These are phyloP conservation scores for Theonella swinhoei DNA, from an alignment of 37 sponge, comb jelly and placozoan species.

Conservation along the genomic window DNA sequence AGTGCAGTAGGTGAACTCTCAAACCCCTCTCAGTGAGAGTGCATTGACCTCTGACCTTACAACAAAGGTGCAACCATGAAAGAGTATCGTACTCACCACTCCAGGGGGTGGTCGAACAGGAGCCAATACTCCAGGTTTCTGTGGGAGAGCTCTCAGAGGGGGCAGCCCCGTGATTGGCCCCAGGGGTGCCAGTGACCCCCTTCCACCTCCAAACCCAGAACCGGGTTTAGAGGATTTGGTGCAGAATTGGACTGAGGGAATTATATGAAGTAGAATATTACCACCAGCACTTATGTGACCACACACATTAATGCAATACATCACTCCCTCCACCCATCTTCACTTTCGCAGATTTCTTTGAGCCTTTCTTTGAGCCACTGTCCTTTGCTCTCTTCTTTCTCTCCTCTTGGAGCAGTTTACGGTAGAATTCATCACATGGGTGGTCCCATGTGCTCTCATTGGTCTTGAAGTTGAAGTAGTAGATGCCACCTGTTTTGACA, in stretches of 20 bases:
- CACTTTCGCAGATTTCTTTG: constrained; percentile 7
- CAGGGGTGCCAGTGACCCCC: constrained; percentile 1
- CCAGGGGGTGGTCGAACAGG: neutral
- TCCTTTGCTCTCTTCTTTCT: constrained; percentile 70
- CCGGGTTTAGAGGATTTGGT: neutral
- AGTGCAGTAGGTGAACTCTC: too few relatives aligned
- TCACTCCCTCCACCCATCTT: constrained; percentile 31
- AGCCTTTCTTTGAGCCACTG: constrained; percentile 1
- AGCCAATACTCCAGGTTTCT: constrained; percentile 1
- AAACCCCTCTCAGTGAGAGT: neutral
- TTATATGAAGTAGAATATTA: neutral
- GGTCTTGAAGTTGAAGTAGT: constrained; percentile 96
- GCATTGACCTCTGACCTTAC: too few relatives aligned
- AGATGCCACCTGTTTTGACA: constrained; percentile 64
- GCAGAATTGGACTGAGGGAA: neutral
- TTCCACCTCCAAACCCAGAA: neutral
- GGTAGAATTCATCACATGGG: constrained; percentile 96
- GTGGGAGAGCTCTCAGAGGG: constrained; percentile 11
- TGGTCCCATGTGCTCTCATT: constrained; percentile 97
- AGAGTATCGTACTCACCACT: neutral
- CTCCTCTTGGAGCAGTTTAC: constrained; percentile 77
- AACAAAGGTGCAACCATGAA: too few relatives aligned
- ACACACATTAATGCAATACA: neutral
- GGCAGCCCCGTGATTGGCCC: constrained; percentile 8
- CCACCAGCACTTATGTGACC: neutral